phyloP scores from a whole-genome alignment of 30 jellyfish, hydroid and myxozoan species.

The Hydra vulgaris region DNA sequence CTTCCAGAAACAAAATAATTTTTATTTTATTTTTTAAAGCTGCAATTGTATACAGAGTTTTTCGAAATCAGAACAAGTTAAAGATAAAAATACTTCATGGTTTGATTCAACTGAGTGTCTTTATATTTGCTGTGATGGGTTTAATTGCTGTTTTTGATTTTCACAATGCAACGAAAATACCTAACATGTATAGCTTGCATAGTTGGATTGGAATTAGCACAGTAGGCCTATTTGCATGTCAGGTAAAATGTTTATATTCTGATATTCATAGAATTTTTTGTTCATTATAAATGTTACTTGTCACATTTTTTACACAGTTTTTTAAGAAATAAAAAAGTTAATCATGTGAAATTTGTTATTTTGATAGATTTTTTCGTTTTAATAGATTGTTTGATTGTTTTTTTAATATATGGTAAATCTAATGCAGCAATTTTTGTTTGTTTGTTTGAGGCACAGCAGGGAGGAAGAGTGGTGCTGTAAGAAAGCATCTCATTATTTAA shows the following conservation, averaged over 20 bases:
- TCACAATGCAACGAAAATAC: constrained; percentile 65
- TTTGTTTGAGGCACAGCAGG: too few relatives aligned
- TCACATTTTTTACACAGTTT: too few relatives aligned
- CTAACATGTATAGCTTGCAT: constrained; percentile 87
- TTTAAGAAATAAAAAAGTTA: neutral
- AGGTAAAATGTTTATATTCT: too few relatives aligned
- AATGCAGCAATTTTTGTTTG: too few relatives aligned
- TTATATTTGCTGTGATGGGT: constrained; percentile 62
- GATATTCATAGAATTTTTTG: neutral
- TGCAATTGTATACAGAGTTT: constrained; percentile 64
- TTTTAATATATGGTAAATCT: too few relatives aligned
- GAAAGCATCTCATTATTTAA: too few relatives aligned
- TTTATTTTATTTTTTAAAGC: constrained; percentile 30
- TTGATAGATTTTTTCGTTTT: neutral
- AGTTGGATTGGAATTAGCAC: constrained; percentile 91
- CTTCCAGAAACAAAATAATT: neutral
- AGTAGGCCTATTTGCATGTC: constrained; percentile 64
- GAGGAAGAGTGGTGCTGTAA: too few relatives aligned
- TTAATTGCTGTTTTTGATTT: constrained; percentile 84
- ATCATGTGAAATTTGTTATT: neutral
- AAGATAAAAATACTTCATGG: constrained; percentile 57
- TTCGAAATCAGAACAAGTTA: constrained; percentile 43
- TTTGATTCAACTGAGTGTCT: constrained; percentile 35
- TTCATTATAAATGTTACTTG: neutral
- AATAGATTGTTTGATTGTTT: too few relatives aligned